These are phyloP conservation scores for Corythornis vintsioides DNA, from an alignment of 2,113 vertebrate genomes.

Conservation along the genomic window DNA sequence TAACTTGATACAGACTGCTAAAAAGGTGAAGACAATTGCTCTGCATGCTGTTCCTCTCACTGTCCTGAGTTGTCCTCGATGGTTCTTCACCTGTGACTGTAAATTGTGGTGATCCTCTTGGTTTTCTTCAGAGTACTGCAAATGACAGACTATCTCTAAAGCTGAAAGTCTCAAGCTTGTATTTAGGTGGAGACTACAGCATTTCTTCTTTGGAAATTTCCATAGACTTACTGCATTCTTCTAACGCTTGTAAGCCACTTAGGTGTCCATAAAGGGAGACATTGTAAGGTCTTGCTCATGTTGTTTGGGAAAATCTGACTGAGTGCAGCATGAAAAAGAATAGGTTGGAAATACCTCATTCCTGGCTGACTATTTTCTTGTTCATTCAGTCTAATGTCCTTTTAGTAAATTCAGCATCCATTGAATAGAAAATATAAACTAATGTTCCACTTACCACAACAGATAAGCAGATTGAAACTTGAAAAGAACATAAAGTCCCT, in stretches of 20 bases:
- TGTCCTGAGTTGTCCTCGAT: background rate
- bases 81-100: background rate
- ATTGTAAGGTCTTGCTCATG: background rate
- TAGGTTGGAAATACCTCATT: background rate
- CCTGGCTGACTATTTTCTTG: background rate
- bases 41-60: background rate
- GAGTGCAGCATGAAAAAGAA: background rate
- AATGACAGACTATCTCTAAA: background rate
- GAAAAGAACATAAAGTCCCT: constrained; percentile 1
- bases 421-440: background rate
- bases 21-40: background rate
- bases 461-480: constrained; percentile 12
- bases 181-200: background rate
- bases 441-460: background rate
- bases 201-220: background rate
- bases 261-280: rapidly evolving
- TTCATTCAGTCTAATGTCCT: background rate
- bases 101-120: background rate
- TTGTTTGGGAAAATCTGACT: background rate
- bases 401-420: background rate
- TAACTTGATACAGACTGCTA: constrained; percentile 13
- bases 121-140: background rate
- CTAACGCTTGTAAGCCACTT: background rate
- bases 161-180: background rate
- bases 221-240: background rate